Conservation (phyloP, 2,113 vertebrate genomes). For the Cygnus atratus region DNA sequence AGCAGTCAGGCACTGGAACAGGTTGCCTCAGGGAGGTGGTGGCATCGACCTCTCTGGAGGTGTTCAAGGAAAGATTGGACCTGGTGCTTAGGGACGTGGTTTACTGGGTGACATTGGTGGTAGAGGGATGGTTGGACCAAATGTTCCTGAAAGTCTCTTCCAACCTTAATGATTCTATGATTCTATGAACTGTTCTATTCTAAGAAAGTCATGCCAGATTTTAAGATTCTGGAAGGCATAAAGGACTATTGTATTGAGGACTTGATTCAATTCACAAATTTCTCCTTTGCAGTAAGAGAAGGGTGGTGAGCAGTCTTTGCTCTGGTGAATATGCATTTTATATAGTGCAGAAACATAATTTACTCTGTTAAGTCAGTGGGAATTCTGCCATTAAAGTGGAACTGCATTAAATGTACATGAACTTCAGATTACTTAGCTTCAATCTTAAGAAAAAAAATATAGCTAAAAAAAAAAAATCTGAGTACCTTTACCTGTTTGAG, state of each 20-base stretch:
- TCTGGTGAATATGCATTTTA: neutral
- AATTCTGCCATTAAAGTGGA: neutral
- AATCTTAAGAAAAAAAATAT: neutral
- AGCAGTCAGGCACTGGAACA: too few species aligned
- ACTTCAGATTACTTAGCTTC: neutral
- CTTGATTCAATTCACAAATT: neutral
- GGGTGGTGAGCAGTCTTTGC: neutral
- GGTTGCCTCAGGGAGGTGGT: too few species aligned
- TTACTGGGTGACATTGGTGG: too few species aligned
- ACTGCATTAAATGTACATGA: neutral
- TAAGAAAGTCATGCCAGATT: neutral
- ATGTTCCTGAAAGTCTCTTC: too few species aligned
- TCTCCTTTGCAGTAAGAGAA: neutral
- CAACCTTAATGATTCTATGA: too few species aligned
- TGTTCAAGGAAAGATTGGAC: too few species aligned
- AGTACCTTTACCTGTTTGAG: neutral
- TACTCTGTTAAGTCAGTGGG: neutral
- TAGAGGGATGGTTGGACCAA: too few species aligned
- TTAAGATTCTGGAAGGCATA: neutral
- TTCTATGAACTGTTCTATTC: too few species aligned
- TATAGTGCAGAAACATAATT: neutral
- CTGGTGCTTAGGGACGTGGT: too few species aligned
- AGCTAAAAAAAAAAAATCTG: neutral
- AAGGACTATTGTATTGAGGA: neutral
- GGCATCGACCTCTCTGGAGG: too few species aligned